Evolutionary conservation across 2,797 vertebrate genomes (phyloP).

Genomic region (Fundulus diaphanus): DNA sequence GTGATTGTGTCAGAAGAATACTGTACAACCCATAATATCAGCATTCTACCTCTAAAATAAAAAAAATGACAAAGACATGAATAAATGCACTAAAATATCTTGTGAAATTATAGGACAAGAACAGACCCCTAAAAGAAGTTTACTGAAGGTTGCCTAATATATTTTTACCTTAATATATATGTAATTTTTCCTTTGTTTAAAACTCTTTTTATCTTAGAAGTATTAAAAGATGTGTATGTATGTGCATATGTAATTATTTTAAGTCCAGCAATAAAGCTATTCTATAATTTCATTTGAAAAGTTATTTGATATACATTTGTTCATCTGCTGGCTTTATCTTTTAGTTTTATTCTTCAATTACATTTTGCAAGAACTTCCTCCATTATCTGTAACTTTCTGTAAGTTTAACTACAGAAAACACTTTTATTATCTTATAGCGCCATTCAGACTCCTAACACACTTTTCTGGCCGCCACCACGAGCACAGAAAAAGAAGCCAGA

Average conservation of each 20-base stretch:
- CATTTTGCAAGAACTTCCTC: not conserved
- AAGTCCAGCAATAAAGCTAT: not conserved
- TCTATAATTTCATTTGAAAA: not conserved
- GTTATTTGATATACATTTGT: not conserved
- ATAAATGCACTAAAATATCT: not conserved
- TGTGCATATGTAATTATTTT: not conserved
- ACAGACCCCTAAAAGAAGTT: not conserved
- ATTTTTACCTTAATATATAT: too few relatives aligned
- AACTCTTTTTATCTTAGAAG: not conserved
- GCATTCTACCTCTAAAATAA: not conserved
- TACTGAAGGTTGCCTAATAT: too few relatives aligned
- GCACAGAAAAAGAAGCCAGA: conserved; percentile 16
- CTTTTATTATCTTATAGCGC: not conserved
- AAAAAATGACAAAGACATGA: not conserved
- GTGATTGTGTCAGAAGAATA: not conserved
- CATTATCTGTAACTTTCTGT: not conserved
- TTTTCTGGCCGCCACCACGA: conserved; percentile 15
- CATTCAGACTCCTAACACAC: not conserved
- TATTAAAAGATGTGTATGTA: not conserved
- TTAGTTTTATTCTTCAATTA: not conserved
- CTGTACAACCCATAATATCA: not conserved
- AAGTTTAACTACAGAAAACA: not conserved
- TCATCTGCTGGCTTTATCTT: not conserved
- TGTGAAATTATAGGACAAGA: too few relatives aligned
- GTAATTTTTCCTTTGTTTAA: not conserved